Base-by-base conservation (phyloP, 2,888 invertebrate genomes). In the Catocala sponsa region DNA sequence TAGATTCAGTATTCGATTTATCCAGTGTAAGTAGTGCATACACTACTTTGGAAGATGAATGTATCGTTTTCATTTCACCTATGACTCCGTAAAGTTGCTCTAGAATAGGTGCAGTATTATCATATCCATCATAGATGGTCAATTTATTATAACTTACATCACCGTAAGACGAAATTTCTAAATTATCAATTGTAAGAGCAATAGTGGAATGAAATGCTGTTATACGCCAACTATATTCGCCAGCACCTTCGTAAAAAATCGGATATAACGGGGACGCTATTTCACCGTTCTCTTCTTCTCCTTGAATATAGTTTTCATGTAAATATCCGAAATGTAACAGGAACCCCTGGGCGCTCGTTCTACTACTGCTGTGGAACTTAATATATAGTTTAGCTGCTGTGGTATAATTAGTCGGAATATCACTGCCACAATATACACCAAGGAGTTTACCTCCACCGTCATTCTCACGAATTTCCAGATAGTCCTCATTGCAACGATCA, bases 401-500 rank as follows among this genome's bases (percentile, higher is more conserved):
- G 0, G 96, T 96, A 0, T 96, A 88, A 70, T 96, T 95, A 1
- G 89, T 85, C 0, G 98, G 97, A n/a, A 95, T 76, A 2, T 91
- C 88, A 47, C 87, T 92, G 9, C 98, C 97, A 89, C 99, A 99
- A 83, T 95, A 98, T 4, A 96, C 93, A 0, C 87, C 93, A 12
- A 98, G 78, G n/a, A 98, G 80, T 32, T 89, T 88, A 5, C 98
- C 98, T 5, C 90, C 87, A 0, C 95, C 93, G 74, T 95, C 87
- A 0, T 91, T 85, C 91, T 97, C 96, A 33, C 98, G 96, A 56
- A 99, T 94, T 95, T 98, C 98, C 42, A 99, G 88, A 86, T 97
- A 98, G 87, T 99, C 98, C 47, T 95, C 95, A 78, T 97, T 96
- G 83, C 99, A 99, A 73, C 95, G 95, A 4, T 96, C 96, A 4